Evolutionary conservation across 2,888 invertebrate species (phyloP).

Genomic region (Noctua janthina): DNA sequence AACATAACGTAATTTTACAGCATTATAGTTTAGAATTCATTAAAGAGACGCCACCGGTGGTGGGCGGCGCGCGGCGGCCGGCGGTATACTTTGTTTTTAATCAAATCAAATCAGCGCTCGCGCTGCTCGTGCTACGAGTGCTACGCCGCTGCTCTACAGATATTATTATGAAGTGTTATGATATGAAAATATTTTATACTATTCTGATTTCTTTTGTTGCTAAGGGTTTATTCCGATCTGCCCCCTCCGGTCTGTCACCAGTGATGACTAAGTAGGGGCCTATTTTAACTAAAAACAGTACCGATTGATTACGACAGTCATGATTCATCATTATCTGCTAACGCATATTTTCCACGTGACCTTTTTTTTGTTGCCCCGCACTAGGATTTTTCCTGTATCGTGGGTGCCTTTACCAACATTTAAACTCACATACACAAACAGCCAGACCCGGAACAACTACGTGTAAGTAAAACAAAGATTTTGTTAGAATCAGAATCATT

Average conservation of each 20-base stretch:
- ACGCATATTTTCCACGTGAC: no score
- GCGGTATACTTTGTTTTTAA: slow-evolving; percentile 66
- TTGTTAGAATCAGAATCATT: background rate
- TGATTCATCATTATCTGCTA: no score
- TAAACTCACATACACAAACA: no score
- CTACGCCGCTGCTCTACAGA: slow-evolving; percentile 36
- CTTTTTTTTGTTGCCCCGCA: no score
- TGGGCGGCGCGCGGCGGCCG: slow-evolving; percentile 23
- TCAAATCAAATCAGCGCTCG: slow-evolving; percentile 67
- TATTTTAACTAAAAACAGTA: no score
- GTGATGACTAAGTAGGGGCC: no score
- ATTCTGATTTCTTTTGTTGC: background rate
- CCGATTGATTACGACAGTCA: no score
- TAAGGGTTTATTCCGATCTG: no score
- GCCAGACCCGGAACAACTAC: background rate
- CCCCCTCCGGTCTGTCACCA: no score
- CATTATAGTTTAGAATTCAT: slow-evolving; percentile 58
- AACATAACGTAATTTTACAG: slow-evolving; percentile 45
- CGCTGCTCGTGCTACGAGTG: slow-evolving; percentile 46
- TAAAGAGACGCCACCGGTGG: slow-evolving; percentile 42
- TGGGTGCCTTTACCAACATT: background rate
- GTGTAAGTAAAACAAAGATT: background rate
- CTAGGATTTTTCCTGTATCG: background rate
- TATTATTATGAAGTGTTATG: background rate
- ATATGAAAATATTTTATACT: background rate